Evolutionary conservation across 2,797 vertebrate genomes (phyloP).

Genomic region (Tympanoctomys barrerae): DNA sequence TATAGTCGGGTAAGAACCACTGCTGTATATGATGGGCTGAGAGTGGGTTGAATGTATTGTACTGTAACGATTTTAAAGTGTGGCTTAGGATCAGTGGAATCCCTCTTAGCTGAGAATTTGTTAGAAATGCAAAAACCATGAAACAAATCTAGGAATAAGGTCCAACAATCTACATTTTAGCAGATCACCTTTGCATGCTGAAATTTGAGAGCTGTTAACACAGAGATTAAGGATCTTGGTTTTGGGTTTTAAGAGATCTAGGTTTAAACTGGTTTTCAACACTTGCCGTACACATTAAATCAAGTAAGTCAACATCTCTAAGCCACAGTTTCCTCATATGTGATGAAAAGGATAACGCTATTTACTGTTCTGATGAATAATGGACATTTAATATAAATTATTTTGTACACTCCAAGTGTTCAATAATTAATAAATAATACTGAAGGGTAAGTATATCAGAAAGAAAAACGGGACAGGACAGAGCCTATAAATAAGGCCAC

Average conservation of each 20-base stretch:
- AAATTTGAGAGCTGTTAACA: background rate
- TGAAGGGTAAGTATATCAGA: conserved; percentile 26
- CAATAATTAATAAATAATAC: conserved; percentile 33
- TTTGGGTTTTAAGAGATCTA: background rate
- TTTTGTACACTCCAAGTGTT: background rate
- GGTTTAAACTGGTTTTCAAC: conserved; percentile 28
- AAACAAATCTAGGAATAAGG: background rate
- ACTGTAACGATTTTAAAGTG: background rate
- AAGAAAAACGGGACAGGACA: background rate
- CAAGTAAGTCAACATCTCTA: background rate
- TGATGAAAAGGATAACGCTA: background rate
- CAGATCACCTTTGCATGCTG: background rate
- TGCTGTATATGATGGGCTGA: background rate
- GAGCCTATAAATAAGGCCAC: background rate
- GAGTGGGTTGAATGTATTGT: background rate
- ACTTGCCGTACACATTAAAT: conserved; percentile 8
- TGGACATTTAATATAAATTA: conserved; percentile 14
- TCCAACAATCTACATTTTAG: background rate
- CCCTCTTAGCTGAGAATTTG: background rate
- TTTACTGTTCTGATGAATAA: conserved; percentile 45
- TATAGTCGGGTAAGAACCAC: background rate
- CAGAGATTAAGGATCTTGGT: background rate
- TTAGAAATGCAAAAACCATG: conserved; percentile 6
- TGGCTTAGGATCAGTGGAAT: background rate
- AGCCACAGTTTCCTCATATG: background rate